Base-by-base conservation (phyloP, 2,113 vertebrate species). In the Electrona antarctica region DNA sequence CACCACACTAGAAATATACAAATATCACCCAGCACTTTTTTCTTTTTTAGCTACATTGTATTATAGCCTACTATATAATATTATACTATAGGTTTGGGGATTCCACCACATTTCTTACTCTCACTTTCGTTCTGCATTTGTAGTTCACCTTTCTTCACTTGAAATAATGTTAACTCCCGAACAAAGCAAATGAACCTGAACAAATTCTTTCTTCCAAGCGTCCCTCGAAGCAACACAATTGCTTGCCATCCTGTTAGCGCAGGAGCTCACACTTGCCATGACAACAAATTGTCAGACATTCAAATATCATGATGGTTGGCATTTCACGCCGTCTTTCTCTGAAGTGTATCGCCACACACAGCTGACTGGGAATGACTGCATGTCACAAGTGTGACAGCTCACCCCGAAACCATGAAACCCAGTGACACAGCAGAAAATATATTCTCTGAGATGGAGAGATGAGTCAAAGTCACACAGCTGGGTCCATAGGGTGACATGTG, bases 381-480 rank as follows among this genome's bases (percentile, higher is more conserved):
- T 21, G 71, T 88, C 65, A 78, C 79, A 69, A 83, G 71, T 11
- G 65, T 67, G 73, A 79, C 68, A 87, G n/a, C 72, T 87, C 82
- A 90, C 33, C 51, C 55, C n/a, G 85, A 91, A 91, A 90, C 76
- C 76, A 21, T 14, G 14, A 7, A 85, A 80, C 60, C 65, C 2
- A 21, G 76, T 89, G 87, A 90, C 79, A 83, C 60, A 57, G 81
- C 87, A 83, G 59, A 86, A 89, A 85, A 78, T 21, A 41, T 64
- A 77, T 60, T 51, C 54, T 69, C 8, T 76, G 64, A 79, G 83
- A 80, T 72, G 71, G 15, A 84, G 82, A 84, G 71, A n/a, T 79
- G 85, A 88, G 55, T 86, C 82, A 80, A 82, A 67, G 60, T 12
- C 28, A 0, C 55, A 63, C 86, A 84, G 83, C 81, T 86, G 87